Conservation (phyloP, 2,797 vertebrate genomes). For the Acropternis orthonyx region DNA sequence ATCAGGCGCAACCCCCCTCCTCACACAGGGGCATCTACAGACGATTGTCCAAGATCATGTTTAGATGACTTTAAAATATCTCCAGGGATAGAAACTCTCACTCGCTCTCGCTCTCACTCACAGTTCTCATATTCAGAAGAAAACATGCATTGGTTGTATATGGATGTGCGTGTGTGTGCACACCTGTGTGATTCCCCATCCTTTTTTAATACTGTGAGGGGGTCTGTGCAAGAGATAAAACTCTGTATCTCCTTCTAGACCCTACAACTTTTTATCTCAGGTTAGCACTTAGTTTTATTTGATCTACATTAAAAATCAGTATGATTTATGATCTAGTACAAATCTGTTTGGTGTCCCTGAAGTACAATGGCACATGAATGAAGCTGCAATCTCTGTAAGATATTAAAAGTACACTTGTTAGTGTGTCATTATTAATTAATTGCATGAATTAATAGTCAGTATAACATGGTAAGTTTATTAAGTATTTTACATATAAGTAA, state of each 20-base stretch:
- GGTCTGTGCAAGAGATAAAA: neutral
- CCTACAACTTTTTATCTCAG: neutral
- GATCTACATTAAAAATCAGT: neutral
- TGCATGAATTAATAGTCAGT: neutral
- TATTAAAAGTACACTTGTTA: neutral
- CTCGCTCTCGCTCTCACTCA: neutral
- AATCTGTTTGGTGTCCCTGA: neutral
- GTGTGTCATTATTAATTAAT: neutral
- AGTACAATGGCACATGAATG: neutral
- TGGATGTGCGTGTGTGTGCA: fast-evolving
- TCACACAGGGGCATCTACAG: neutral
- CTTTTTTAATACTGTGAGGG: neutral
- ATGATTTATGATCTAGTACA: neutral
- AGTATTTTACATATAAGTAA: neutral
- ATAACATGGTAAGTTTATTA: neutral
- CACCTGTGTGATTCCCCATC: neutral
- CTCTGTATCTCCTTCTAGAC: neutral
- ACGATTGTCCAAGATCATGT: neutral
- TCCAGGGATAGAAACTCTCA: neutral
- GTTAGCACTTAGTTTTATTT: neutral
- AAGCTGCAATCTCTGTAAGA: neutral
- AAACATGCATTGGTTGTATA: neutral
- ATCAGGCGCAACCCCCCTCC: neutral
- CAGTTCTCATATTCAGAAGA: neutral
- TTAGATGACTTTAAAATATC: neutral